Evolutionary conservation across 37 sponge, comb jelly and placozoan genomes (phyloP).

Genomic region (Halisarca cf. caerulea): DNA sequence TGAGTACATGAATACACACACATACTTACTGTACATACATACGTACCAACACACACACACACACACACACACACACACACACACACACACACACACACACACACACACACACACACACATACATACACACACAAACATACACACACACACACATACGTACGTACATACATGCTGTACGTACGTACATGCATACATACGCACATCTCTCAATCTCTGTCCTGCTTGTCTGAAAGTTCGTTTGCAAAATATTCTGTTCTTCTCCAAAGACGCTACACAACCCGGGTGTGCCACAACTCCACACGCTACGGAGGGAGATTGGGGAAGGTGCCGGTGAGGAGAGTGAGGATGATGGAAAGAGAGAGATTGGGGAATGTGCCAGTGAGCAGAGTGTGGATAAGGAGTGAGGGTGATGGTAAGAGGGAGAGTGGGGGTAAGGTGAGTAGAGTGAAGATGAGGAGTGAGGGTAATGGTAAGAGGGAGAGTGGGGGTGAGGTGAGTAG

Average conservation of each 20-base stretch:
- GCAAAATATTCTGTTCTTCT: slow-evolving; percentile 45
- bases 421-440: not conserved
- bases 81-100: not conserved
- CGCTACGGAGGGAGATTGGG: slow-evolving; percentile 31
- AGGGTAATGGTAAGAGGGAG: slow-evolving; percentile 29
- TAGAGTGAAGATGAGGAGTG: not conserved
- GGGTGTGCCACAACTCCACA: slow-evolving; percentile 66
- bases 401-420: not conserved
- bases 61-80: not conserved
- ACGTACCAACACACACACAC: slow-evolving; percentile 22
- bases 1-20: not conserved
- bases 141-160: slow-evolving; percentile 9
- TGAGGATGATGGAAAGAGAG: not conserved
- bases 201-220: slow-evolving; percentile 66
- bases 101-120: slow-evolving; percentile 21
- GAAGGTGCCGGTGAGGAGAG: not conserved
- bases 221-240: slow-evolving; percentile 78
- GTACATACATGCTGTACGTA: not conserved
- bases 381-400: not conserved
- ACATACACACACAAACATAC: not conserved
- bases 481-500: not conserved
- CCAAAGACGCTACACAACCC: slow-evolving; percentile 56
- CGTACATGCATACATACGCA: slow-evolving; percentile 14
- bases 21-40: not conserved
- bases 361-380: not conserved